Base-by-base conservation (phyloP, 2,797 vertebrate species). In the Crenichthys baileyi region DNA sequence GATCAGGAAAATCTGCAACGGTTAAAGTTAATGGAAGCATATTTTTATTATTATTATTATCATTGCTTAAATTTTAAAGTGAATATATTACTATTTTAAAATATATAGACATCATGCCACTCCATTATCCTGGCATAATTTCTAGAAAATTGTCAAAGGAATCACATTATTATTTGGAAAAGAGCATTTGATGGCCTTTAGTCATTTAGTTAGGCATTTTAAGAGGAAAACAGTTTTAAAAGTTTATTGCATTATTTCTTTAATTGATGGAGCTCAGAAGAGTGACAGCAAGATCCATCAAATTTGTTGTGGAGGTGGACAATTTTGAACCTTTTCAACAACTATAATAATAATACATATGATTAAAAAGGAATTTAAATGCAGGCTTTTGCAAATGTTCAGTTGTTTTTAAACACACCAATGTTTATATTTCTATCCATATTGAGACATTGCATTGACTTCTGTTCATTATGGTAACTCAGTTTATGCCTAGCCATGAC, bases 1-100 rank as follows among this genome's bases (percentile, higher is more conserved):
- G n/a, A 55, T 85, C 53, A 65, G 36, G 76, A 81, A 51, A 80
- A 79, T 77, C 58, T 79, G 76, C 63, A 61, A 41, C 56, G 31
- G 24, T 9, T 76, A 6, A 44, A 84, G n/a, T 61, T 24, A 12
- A 58, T 4, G 0, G 4, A 58, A 65, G 73, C 46, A 4, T 51
- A 79, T 26, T 24, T 20, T n/a, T 39, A 68, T 24, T 68, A n/a
- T 26, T 22, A 22, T 24, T 39, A 68, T 24, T 68, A n/a, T n/a
- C 39, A 12, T 44, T 63, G 8, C 61, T 22, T 22, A 3, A 0
- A 15, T 20, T 22, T 9, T 36, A 13, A 63, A 8, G 61, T 36
- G 29, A 15, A 20, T 63, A 6, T 36, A 63, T 15, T 36, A 26
- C n/a, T 26, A 26, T 13, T 29, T 60, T 16, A 29, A 60, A 39